A percentile compares a stretch with the other conserved stretches of the same genome.
Conservation (phyloP, 2,888 invertebrate species). For the Caenorhabditis sinica region DNA sequence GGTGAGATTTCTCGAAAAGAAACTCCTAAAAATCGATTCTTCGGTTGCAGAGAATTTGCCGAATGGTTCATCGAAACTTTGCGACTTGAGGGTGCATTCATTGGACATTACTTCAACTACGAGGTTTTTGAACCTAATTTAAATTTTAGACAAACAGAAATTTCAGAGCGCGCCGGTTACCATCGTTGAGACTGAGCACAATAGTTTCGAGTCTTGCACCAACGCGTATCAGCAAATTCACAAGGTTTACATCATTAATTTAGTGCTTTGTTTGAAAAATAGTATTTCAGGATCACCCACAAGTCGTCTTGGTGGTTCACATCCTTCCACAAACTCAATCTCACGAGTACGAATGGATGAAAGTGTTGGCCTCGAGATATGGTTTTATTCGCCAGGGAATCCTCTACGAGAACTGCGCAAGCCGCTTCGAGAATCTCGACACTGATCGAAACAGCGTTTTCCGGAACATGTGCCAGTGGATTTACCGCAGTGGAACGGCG, state of each 20-base stretch:
- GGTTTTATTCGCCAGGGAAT: conserved; percentile 80
- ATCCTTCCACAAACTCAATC: conserved; percentile 77
- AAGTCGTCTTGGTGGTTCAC: conserved; percentile 78
- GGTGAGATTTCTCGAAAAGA: conserved; percentile 8
- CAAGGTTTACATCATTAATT: conserved; percentile 30
- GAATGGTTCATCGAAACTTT: conserved; percentile 63
- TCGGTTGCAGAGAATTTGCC: conserved; percentile 54
- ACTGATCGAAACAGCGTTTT: conserved; percentile 70
- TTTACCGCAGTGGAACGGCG: conserved; percentile 50
- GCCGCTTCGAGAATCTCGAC: conserved; percentile 68
- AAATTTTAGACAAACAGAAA: neutral
- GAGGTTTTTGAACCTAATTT: conserved; percentile 28
- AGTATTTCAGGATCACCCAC: conserved; percentile 68
- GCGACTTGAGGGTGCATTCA: conserved; percentile 52
- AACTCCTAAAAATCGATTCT: neutral
- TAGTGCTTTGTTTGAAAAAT: neutral
- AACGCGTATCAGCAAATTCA: conserved; percentile 59
- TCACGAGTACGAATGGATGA: conserved; percentile 79
- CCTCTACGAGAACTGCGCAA: conserved; percentile 77
- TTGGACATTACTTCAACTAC: conserved; percentile 63
- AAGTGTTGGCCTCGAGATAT: conserved; percentile 68
- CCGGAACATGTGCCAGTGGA: conserved; percentile 67
- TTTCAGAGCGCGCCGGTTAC: conserved; percentile 41
- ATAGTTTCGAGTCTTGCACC: conserved; percentile 58
- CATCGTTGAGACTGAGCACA: conserved; percentile 33